Percentiles rank a stretch among this genome's conserved stretches.
Conservation (phyloP, 2,888 invertebrate species). For the Parasteatoda lunata region DNA sequence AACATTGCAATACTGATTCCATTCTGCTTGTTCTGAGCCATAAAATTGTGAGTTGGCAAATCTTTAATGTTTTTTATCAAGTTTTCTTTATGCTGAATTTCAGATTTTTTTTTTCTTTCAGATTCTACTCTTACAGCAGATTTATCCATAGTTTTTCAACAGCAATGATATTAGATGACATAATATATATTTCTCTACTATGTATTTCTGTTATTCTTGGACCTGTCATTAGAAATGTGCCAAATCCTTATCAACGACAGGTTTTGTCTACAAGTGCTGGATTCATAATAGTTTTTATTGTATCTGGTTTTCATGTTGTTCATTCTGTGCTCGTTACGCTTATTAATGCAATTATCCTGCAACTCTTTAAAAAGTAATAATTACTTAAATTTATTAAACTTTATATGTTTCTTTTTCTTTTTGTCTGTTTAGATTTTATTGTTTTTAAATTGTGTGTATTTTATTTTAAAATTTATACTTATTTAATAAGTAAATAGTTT, state of each 20-base stretch:
- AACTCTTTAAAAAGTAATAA: slow-evolving; percentile 78
- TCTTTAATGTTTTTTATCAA: no score
- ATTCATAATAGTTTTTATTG: slow-evolving; percentile 77
- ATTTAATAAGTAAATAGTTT: no score
- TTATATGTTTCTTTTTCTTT: neutral
- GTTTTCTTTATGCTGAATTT: no score
- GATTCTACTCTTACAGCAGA: no score
- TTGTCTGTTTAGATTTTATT: neutral
- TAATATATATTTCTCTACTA: slow-evolving; percentile 82
- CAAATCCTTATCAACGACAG: slow-evolving; percentile 77
- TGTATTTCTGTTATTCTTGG: slow-evolving; percentile 83
- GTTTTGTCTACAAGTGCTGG: slow-evolving; percentile 78
- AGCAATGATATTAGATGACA: slow-evolving; percentile 82
- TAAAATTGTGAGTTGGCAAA: no score
- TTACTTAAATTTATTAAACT: slow-evolving; percentile 4
- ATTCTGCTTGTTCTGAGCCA: no score
- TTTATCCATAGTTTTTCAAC: no score
- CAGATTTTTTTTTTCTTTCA: no score
- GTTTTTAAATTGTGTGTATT: neutral
- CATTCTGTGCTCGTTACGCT: slow-evolving; percentile 79
- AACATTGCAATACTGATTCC: no score
- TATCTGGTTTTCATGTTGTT: slow-evolving; percentile 79
- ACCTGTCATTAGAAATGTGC: slow-evolving; percentile 79
- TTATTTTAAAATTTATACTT: no score
- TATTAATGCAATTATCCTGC: slow-evolving; percentile 80